Evolutionary conservation across 2,113 vertebrate species (phyloP).

Genomic region (Baryphthengus martii): DNA sequence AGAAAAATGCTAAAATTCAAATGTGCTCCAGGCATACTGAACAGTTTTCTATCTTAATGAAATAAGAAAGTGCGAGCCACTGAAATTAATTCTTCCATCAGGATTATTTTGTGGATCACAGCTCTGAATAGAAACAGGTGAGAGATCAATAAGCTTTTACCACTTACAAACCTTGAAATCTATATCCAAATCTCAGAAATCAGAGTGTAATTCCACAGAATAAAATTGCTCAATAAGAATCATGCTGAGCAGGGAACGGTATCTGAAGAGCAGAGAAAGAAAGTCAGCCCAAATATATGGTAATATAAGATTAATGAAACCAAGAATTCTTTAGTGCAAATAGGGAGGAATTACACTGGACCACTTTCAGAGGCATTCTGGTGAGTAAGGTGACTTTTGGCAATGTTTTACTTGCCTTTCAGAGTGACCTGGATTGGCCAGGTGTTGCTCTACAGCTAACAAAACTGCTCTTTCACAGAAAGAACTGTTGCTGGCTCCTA

Average conservation of each 20-base stretch:
- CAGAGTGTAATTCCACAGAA: neutral
- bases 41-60: slow-evolving; percentile 6
- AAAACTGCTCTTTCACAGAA: neutral
- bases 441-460: neutral
- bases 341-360: neutral
- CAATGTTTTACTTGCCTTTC: neutral
- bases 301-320: neutral
- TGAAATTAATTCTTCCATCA: neutral
- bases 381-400: neutral
- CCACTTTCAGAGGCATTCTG: neutral
- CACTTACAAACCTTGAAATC: slow-evolving; percentile 16
- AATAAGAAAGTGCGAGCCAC: neutral
- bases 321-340: neutral
- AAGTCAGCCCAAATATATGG: neutral
- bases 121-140: slow-evolving; percentile 1
- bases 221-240: neutral
- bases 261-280: neutral
- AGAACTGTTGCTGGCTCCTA: neutral
- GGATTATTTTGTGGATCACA: slow-evolving; percentile 17
- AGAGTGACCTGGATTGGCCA: neutral
- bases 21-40: neutral
- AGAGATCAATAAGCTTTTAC: slow-evolving; percentile 1
- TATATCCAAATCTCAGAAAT: neutral
- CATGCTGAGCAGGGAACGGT: neutral
- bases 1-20: neutral